Base-by-base conservation (phyloP, 2,888 invertebrate genomes). In the Aspidiotus destructor region DNA sequence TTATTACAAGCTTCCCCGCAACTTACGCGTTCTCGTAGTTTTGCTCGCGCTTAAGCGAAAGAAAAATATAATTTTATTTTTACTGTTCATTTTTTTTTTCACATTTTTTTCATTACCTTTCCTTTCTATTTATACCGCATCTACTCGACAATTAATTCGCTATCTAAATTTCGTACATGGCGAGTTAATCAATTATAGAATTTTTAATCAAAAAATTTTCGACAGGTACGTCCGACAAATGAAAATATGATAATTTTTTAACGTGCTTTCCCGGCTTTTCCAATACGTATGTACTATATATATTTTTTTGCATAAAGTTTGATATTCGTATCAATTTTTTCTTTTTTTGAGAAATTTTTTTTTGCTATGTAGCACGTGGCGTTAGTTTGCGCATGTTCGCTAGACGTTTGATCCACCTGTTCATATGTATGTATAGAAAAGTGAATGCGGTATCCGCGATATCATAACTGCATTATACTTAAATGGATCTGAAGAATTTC, bases 41-140 rank as follows among this genome's bases (percentile, higher is more conserved):
- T 52, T 13, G n/a, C n/a, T 52, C 13, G 52, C 52, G 52, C 11
- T 52, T 52, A 52, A 13, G 13, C 52, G 52, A 52, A 11, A 11
- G n/a, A 11, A 13, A n/a, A 52, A 52, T 13, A 11, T 13, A 52
- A 52, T 13, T 52, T 52, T 52, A n/a, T 52, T 11, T 11, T 15
- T 52, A 3, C n/a, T 52, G 52, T 52, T 52, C n/a, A 13, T 52
- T 15, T 55, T 55, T 55, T 55, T 55, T 55, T 55, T 55, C 5
- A 10, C 17, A 5, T n/a, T 48, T 48, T 48, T 48, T 48, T 48
- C n/a, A 3, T 48, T 48, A 48, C 48, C 48, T 48, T 48, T 48
- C 11, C 48, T 28, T 28, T 28, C 28, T 28, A 1, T 28, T 28
- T 28, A 28, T 28, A 28, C 28, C 28, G 28, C 5, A 28, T 3